These are phyloP conservation scores for Calliopum simillimum DNA, from an alignment of 2,888 invertebrate genomes.

Conservation along the genomic window DNA sequence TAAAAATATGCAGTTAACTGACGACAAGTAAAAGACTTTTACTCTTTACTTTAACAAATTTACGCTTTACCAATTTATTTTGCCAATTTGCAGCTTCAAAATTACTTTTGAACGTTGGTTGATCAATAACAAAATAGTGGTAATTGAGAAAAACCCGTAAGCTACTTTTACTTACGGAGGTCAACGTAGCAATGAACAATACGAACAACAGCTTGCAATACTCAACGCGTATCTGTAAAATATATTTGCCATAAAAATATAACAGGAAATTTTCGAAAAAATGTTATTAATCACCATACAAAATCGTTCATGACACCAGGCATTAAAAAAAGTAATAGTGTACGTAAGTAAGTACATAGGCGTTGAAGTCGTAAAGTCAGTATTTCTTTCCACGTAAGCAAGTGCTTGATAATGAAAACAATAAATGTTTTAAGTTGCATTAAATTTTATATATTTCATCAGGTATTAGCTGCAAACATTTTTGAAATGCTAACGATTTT, in stretches of 20 bases:
- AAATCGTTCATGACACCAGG: constrained; percentile 8
- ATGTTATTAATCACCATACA: background rate
- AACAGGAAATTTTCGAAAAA: constrained; percentile 6
- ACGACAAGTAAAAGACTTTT: constrained; percentile 29
- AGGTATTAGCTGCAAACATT: too few relatives aligned
- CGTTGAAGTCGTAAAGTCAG: too few relatives aligned
- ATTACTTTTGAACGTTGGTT: constrained; percentile 9
- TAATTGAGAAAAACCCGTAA: constrained; percentile 48
- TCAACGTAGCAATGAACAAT: constrained; percentile 37
- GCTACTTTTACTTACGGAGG: constrained; percentile 59
- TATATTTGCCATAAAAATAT: background rate
- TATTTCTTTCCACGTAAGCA: too few relatives aligned
- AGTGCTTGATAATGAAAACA: too few relatives aligned
- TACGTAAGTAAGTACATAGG: too few relatives aligned
- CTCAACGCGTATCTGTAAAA: too few relatives aligned
- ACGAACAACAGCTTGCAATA: background rate
- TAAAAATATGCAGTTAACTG: background rate
- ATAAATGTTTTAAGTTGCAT: too few relatives aligned
- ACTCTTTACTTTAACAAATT: constrained; percentile 7
- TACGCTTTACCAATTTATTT: constrained; percentile 23
- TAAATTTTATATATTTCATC: too few relatives aligned
- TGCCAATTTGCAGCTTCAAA: background rate
- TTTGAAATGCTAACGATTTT: too few relatives aligned
- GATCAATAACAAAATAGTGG: background rate
- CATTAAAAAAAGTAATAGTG: background rate